Evolutionary conservation across 2,888 invertebrate genomes (phyloP), one percentile per base, ranked within the genome.

Genomic region (Octonoba sinensis): DNA sequence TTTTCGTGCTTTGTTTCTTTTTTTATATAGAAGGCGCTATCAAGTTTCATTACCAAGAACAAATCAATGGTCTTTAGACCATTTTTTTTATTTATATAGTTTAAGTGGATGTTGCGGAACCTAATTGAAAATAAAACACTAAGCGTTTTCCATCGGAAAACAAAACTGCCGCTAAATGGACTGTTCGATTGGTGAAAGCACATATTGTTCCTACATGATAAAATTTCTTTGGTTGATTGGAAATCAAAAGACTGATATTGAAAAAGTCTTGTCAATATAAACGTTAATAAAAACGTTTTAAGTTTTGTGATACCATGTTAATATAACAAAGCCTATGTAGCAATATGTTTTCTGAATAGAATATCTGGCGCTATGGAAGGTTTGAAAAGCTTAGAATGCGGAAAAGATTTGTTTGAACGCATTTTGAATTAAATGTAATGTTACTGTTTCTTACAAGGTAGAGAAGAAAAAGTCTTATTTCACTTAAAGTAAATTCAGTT

Each of bases 221-320:
- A 46, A 69, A 69, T 64, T 62, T 44, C 46, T 69, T 64, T 67
- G 62, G 73, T 73, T 69, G 69, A 81, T 81, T 81, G 67, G 27
- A 67, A 62, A 67, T 79, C 51, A 56, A 73, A 67, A 69, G 62
- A 27, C 49, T 56, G 59, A 59, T 46, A 62, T 81, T 67, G 79
- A 79, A 79, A 73, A 66, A 11, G 1, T 3, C 36, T 36, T 36
- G 36, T 36, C 36, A 36, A 36, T 36, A 36, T 36, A 8, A 36
- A 11, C 1, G 36, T 36, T 36, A 11, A 36, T 11, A 36, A 36
- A 4, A 36, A 11, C 36, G 11, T 11, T 36, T 36, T 36, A 36
- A 36, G 36, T 11, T 36, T 36, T 36, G 36, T 36, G 11, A 36
- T 36, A 11, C 36, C 36, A 36, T 36, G 36, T 36, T 36, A 8